A percentile compares a stretch with the other conserved stretches of the same genome.
Evolutionary conservation across 2,888 invertebrate species (phyloP).

Genomic region (Hylaea fasciaria): DNA sequence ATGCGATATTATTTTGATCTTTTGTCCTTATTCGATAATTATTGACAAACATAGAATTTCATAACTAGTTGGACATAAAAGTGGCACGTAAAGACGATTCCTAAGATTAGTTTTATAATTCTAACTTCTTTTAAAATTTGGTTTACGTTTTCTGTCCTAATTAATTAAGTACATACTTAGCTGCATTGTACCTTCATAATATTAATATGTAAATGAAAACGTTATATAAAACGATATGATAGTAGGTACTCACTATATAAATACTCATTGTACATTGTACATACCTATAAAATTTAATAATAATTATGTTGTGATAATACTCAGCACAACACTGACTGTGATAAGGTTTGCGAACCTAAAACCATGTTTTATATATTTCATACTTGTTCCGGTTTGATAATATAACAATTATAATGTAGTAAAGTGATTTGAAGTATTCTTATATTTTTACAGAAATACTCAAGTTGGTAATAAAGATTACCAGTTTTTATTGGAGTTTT

Average conservation of each 20-base stretch:
- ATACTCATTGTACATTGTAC: background rate
- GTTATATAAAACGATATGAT: no score
- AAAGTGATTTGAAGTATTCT: background rate
- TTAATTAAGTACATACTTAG: no score
- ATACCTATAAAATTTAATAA: background rate
- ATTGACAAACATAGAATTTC: no score
- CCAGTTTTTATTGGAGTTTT: constrained; percentile 26
- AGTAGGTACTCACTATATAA: background rate
- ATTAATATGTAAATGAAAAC: no score
- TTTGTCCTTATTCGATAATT: no score
- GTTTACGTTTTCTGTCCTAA: no score
- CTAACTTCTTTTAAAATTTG: no score
- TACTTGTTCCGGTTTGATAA: constrained; percentile 1
- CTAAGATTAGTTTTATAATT: background rate
- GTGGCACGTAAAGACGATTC: constrained; percentile 16
- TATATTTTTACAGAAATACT: constrained; percentile 12
- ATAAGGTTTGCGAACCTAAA: constrained; percentile 14
- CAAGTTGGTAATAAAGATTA: constrained; percentile 54
- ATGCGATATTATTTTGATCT: no score
- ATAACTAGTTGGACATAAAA: no score
- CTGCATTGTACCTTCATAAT: no score
- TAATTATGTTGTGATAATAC: constrained; percentile 36
- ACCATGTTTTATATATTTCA: constrained; percentile 7
- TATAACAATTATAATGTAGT: background rate
- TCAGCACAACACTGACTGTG: constrained; percentile 47